Evolutionary conservation across 2,888 invertebrate species (phyloP), one percentile per base, ranked within the genome.

Genomic region (Hypercompe scribonia): DNA sequence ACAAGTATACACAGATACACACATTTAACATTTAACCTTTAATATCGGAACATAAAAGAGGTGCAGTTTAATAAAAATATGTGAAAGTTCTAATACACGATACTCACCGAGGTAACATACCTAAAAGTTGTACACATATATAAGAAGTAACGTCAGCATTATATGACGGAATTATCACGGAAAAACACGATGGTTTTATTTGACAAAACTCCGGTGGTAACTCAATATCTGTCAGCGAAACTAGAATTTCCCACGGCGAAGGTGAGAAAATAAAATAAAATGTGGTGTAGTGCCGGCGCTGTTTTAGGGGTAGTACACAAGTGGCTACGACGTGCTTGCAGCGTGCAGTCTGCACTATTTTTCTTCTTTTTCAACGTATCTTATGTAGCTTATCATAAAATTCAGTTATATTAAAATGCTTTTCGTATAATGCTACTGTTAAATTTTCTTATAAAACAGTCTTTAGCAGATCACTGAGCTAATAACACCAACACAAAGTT

Each of bases 151-250:
- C 74, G 70, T 74, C 70, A 79, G 73, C 76, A 73, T 69, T 72
- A 71, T 71, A 70, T 78, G 79, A 79, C 73, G 70, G 73, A 79
- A 78, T 46, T 76, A 68, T 71, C 76, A 79, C 79, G 79, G 81
- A 86, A 88, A 90, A 90, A 90, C 84, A 86, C 84, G 82, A 79
- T 87, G 84, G 86, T 90, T 91, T 91, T 92, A 92, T 92, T 91
- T 89, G 87, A 87, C 88, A 89, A 89, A 91, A 90, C 90, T 87
- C 89, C 76, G 77, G 78, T 83, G 85, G 91, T 92, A 93, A 93
- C 92, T 92, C 91, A 91, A 93, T 93, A 93, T 91, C 87, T 90
- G 91, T 91, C 91, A 90, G 87, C 89, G 88, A 91, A 92, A 92
- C 92, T 90, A 89, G 88, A 89, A 92, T 92, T 92, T 92, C 90